These are phyloP conservation scores for Rallus limicola DNA, from an alignment of 2,113 vertebrate species.

Conservation along the genomic window DNA sequence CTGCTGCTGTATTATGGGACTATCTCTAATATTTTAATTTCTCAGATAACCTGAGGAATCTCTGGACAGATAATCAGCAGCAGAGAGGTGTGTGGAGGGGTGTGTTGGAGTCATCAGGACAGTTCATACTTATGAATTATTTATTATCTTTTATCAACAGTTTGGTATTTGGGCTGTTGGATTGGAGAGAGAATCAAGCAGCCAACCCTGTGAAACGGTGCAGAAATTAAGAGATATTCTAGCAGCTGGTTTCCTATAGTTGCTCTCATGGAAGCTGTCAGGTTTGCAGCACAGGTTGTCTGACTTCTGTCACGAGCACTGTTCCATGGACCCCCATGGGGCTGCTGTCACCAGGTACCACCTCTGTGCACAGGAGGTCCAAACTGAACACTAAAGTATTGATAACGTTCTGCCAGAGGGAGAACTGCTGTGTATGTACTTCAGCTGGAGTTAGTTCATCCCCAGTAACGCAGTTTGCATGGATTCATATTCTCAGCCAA, in stretches of 20 bases:
- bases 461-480: neutral
- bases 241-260: neutral
- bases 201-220: neutral
- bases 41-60: neutral
- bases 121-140: neutral
- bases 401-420: neutral
- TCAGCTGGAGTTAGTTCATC: neutral
- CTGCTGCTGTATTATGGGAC: neutral
- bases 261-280: neutral
- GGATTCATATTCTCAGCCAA: neutral
- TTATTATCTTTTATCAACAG: neutral
- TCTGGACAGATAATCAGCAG: neutral
- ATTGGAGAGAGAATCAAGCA: neutral
- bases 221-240: neutral
- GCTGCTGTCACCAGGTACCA: neutral
- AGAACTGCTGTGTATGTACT: neutral
- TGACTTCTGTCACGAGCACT: neutral
- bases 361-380: neutral
- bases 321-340: neutral
- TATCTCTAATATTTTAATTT: neutral
- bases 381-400: neutral
- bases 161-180: neutral
- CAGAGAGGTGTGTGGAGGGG: too few species aligned
- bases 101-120: neutral
- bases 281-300: neutral